These are phyloP conservation scores for Amblyornis subalaris DNA, from an alignment of 2,113 vertebrate species.

Conservation along the genomic window DNA sequence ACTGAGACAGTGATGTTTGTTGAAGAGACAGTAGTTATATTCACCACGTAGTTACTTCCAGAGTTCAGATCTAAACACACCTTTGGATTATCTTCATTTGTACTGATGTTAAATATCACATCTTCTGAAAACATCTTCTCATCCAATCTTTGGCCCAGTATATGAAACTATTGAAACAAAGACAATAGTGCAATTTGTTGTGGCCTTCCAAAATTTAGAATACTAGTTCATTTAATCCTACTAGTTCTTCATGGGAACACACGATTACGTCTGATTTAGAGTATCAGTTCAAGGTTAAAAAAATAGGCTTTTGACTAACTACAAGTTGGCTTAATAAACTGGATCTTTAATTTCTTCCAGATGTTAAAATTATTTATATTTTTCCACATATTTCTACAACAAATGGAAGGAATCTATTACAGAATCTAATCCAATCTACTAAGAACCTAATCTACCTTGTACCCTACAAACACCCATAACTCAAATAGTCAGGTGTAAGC, in stretches of 20 bases:
- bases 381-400: not conserved
- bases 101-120: conserved; percentile 69
- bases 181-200: not conserved
- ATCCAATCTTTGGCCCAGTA: conserved; percentile 63
- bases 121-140: conserved; percentile 76
- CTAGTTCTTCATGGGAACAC: not conserved
- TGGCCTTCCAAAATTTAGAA: not conserved
- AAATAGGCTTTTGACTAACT: not conserved
- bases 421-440: not conserved
- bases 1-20: conserved; percentile 6
- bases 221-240: not conserved
- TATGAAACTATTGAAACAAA: conserved; percentile 59
- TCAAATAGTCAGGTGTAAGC: not conserved
- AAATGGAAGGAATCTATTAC: not conserved
- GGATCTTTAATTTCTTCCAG: not conserved
- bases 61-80: conserved; percentile 83
- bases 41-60: conserved; percentile 84
- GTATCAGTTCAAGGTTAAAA: not conserved
- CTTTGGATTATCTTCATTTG: conserved; percentile 68
- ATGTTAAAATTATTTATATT: not conserved
- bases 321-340: not conserved
- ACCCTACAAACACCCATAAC: not conserved
- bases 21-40: conserved; percentile 74
- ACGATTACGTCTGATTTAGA: not conserved
- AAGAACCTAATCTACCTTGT: accelerated